Percentiles rank a stretch among this genome's conserved stretches.
Evolutionary conservation across 1,140 invertebrate species (phyloP).

Genomic region (Panulirus ornatus): DNA sequence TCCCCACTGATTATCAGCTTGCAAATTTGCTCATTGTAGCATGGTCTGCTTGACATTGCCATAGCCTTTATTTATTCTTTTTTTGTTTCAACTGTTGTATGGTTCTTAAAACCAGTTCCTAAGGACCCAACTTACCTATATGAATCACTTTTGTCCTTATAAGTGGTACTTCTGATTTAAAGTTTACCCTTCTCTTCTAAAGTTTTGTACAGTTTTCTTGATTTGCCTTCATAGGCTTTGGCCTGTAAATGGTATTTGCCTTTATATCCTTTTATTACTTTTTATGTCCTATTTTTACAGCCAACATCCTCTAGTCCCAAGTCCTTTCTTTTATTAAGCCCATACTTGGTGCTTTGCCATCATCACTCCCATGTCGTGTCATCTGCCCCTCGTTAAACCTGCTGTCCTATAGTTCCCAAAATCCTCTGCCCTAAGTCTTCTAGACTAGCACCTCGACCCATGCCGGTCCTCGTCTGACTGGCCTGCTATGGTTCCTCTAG

Average conservation of each 20-base stretch:
- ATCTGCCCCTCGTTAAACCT: slow-evolving; percentile 38
- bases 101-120: slow-evolving; percentile 4
- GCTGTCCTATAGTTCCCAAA: slow-evolving; percentile 26
- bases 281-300: slow-evolving; percentile 32
- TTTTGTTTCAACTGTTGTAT: slow-evolving; percentile 19
- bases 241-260: not conserved
- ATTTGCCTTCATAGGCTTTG: slow-evolving; percentile 18
- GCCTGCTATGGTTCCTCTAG: slow-evolving; percentile 80
- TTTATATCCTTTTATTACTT: not conserved
- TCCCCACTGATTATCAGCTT: slow-evolving; percentile 11
- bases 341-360: not conserved
- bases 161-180: slow-evolving; percentile 36
- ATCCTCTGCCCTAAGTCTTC: slow-evolving; percentile 43
- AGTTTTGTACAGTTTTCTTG: slow-evolving; percentile 18
- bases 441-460: slow-evolving; percentile 57
- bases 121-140: slow-evolving; percentile 22
- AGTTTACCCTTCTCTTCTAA: slow-evolving; percentile 15
- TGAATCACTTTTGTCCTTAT: slow-evolving; percentile 12
- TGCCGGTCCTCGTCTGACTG: slow-evolving; percentile 74
- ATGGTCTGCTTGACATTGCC: slow-evolving; percentile 11
- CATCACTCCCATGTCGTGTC: slow-evolving; percentile 2
- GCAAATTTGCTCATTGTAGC: slow-evolving; percentile 20
- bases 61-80: slow-evolving; percentile 4
- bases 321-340: not conserved
- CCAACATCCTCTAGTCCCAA: slow-evolving; percentile 11